Conservation (phyloP, 2,888 invertebrate species). For the Aquatica leii region DNA sequence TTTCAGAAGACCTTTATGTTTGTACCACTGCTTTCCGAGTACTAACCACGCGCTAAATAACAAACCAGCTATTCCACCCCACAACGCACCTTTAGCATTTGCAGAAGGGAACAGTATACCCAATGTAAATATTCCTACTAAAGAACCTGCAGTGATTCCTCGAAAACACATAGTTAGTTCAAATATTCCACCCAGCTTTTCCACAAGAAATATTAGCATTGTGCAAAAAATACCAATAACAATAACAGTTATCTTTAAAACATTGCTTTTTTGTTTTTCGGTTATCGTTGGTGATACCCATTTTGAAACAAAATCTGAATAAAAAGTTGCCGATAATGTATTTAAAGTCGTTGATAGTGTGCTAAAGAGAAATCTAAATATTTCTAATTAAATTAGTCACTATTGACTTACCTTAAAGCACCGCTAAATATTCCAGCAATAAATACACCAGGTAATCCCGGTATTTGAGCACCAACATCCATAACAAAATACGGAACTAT, state of each 20-base stretch:
- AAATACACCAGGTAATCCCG: constrained; percentile 80
- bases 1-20: neutral
- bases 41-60: neutral
- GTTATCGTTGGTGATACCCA: constrained; percentile 63
- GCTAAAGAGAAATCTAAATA: constrained; percentile 62
- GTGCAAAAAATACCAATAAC: constrained; percentile 75
- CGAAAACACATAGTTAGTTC: constrained; percentile 69
- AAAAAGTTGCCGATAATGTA: constrained; percentile 69
- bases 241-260: constrained; percentile 65
- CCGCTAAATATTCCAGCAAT: too few species aligned
- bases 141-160: constrained; percentile 70
- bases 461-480: constrained; percentile 70
- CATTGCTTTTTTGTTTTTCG: constrained; percentile 65
- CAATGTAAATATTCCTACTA: constrained; percentile 70
- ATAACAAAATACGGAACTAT: neutral
- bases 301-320: constrained; percentile 70
- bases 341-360: constrained; percentile 71
- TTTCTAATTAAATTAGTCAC: neutral
- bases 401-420: constrained; percentile 50
- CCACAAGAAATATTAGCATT: constrained; percentile 71
- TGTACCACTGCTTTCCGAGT: constrained; percentile 1
- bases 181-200: constrained; percentile 71
- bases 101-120: constrained; percentile 73
- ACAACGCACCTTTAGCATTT: constrained; percentile 61
- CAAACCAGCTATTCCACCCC: neutral